A percentile compares a stretch with the other conserved stretches of the same genome.
Evolutionary conservation across 2,113 vertebrate genomes (phyloP).

Genomic region (Balaeniceps rex): DNA sequence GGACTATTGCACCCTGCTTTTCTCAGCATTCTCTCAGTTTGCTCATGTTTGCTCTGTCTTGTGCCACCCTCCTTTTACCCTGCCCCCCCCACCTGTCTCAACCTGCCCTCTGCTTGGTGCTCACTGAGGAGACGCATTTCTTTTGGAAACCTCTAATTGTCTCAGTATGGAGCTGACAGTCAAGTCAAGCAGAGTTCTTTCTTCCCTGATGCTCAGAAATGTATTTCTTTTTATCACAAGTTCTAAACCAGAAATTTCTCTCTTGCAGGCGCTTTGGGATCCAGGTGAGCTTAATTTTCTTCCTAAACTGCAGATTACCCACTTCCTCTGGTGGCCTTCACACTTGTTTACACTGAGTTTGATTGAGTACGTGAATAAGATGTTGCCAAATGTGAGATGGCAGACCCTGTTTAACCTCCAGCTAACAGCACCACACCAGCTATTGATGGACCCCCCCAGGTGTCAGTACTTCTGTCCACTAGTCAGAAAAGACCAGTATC

Average conservation of each 20-base stretch:
- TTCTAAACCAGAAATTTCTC: neutral
- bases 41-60: neutral
- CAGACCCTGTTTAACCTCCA: neutral
- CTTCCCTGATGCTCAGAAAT: neutral
- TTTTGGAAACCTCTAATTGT: neutral
- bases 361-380: neutral
- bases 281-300: neutral
- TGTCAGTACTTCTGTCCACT: neutral
- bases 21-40: neutral
- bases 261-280: neutral
- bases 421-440: neutral
- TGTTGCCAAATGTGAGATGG: neutral
- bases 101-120: neutral
- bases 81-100: neutral
- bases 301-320: neutral
- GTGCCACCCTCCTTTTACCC: neutral
- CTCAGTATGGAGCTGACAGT: neutral
- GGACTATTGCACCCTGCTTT: neutral
- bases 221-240: fast-evolving
- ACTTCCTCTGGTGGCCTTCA: neutral
- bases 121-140: neutral
- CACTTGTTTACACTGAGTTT: neutral
- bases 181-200: neutral
- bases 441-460: fast-evolving
- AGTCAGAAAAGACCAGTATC: neutral